phyloP scores from a whole-genome alignment of 2,797 vertebrate species.

The Diplodus sargus region DNA sequence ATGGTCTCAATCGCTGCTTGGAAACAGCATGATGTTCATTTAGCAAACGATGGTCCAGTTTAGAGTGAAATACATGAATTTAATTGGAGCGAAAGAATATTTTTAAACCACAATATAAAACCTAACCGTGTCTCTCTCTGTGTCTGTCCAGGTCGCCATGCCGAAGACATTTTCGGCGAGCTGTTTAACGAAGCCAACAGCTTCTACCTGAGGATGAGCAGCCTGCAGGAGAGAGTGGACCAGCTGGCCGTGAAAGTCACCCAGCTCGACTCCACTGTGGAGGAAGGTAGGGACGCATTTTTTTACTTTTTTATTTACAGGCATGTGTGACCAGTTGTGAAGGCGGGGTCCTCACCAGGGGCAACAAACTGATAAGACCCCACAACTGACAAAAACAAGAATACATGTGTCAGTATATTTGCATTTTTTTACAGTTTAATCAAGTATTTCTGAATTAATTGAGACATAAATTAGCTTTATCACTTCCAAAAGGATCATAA shows the following conservation, averaged over 20 bases:
- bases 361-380: background rate
- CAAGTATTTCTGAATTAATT: background rate
- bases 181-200: constrained; percentile 94
- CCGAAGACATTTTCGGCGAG: constrained; percentile 93
- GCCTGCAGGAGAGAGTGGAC: constrained; percentile 93
- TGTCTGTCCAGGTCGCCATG: constrained; percentile 86
- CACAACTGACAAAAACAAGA: too few relatives aligned
- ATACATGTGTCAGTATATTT: too few relatives aligned
- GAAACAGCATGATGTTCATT: too few relatives aligned
- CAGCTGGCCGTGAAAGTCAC: constrained; percentile 94
- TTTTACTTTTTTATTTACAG: too few relatives aligned
- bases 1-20: too few relatives aligned
- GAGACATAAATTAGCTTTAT: too few relatives aligned
- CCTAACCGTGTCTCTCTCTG: constrained; percentile 12
- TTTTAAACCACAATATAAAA: background rate
- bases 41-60: background rate
- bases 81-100: background rate
- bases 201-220: constrained; percentile 94
- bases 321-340: background rate
- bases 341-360: background rate
- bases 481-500: too few relatives aligned
- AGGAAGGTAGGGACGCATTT: constrained; percentile 85
- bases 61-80: background rate
- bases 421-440: background rate
- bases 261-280: constrained; percentile 93